Evolutionary conservation across 2,888 invertebrate species (phyloP), one percentile per base, ranked within the genome.

Genomic region (Drosophila paranaensis): DNA sequence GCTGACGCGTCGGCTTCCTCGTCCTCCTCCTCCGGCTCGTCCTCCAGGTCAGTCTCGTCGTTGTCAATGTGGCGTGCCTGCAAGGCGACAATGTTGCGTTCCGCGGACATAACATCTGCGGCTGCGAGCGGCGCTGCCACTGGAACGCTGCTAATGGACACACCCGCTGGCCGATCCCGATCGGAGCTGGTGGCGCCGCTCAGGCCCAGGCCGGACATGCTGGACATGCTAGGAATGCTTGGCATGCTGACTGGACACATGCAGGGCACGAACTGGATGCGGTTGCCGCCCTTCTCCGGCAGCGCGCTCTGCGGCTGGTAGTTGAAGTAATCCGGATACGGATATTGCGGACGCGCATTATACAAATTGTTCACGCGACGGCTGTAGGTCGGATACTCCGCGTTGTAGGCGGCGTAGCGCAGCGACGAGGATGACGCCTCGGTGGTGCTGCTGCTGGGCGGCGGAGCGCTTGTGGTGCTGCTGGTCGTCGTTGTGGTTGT

Each of bases 231-330:
- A 58, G 86, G 85, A 42, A 92, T 79, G 60, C 78, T 72, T 60
- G 86, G 85, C 45, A 92, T 79, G 60, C 82, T 92, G 5, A 92
- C 76, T 0, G 92, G 92, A 63, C 92, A 92, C 92, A 92, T 91
- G 75, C 92, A 92, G 43, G 92, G 92, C 48, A 92, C 92, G 53
- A 92, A 92, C 61, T 92, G 91, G 8, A 86, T 82, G 51, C 86
- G 86, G 10, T 55, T 30, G 2, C 79, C 82, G 48, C 66, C 67
- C 35, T 74, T 75, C 48, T 88, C 81, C 13, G 67, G 5, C 40
- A 76, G 2, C 33, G 53, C 42, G 14, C 25, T 61, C 33, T 69
- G 60, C 42, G 81, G 76, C 72, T 91, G 91, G 51, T 87, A 82
- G 33, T 80, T 65, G 1, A 91, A 88, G 60, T 92, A 92, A 14